phyloP scores from a whole-genome alignment of 2,113 vertebrate genomes.

The Corvus moneduloides region DNA sequence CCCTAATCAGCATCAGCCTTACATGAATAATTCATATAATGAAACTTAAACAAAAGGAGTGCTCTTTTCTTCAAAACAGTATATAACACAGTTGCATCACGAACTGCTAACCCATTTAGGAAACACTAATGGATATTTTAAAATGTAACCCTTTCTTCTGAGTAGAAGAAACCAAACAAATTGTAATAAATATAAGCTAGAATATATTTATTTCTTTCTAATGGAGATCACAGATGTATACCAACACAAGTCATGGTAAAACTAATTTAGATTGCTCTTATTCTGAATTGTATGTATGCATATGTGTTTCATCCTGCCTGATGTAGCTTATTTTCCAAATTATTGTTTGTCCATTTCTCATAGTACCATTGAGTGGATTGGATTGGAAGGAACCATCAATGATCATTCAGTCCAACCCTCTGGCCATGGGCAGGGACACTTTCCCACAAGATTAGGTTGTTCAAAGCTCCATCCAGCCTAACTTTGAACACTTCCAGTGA shows the following conservation, averaged over 20 bases:
- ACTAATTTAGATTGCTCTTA: neutral
- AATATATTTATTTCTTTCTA: neutral
- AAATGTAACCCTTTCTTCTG: neutral
- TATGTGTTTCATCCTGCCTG: neutral
- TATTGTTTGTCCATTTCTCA: neutral
- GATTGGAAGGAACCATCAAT: neutral
- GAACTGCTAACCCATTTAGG: neutral
- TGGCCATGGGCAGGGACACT: accelerated
- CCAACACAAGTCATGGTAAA: neutral
- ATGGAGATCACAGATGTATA: neutral
- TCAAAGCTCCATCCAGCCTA: neutral
- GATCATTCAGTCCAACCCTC: neutral
- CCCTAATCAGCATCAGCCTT: neutral
- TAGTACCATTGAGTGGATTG: neutral
- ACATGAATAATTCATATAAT: neutral
- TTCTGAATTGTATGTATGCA: neutral
- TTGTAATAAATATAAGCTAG: neutral
- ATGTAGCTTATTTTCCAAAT: neutral
- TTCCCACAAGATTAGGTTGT: neutral
- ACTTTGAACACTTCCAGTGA: neutral
- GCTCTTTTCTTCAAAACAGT: neutral
- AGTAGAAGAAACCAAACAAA: neutral
- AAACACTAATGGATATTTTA: neutral
- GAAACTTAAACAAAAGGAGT: neutral
- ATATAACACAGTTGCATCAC: neutral